A percentile compares a stretch with the other conserved stretches of the same genome.
Evolutionary conservation across 2,888 invertebrate genomes (phyloP).

Genomic region (Amiota communis): DNA sequence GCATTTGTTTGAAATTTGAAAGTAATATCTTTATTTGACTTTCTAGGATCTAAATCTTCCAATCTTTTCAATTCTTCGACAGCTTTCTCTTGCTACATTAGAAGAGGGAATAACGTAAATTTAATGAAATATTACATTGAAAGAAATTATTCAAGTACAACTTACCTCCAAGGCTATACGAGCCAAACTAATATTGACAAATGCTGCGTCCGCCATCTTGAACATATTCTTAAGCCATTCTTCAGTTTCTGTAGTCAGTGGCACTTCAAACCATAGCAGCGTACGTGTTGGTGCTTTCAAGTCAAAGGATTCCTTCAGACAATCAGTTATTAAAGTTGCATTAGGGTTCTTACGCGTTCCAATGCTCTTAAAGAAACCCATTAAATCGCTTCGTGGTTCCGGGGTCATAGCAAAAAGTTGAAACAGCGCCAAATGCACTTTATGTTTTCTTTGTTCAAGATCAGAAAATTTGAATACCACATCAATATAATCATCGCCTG

Average conservation of each 20-base stretch:
- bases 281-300: slow-evolving; percentile 39
- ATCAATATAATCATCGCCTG: slow-evolving; percentile 60
- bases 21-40: not conserved
- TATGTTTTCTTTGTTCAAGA: slow-evolving; percentile 30
- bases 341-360: slow-evolving; percentile 34
- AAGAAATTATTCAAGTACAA: not conserved
- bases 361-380: slow-evolving; percentile 50
- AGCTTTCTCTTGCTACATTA: not conserved
- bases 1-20: not conserved
- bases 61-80: not conserved
- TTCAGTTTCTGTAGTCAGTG: slow-evolving; percentile 36
- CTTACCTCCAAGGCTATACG: slow-evolving; percentile 28
- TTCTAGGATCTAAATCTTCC: not conserved
- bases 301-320: slow-evolving; percentile 57
- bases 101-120: not conserved
- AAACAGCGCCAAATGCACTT: slow-evolving; percentile 50
- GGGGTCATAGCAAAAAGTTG: slow-evolving; percentile 45
- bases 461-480: slow-evolving; percentile 49
- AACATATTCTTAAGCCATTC: slow-evolving; percentile 50
- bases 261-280: slow-evolving; percentile 55
- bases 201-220: slow-evolving; percentile 51
- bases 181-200: slow-evolving; percentile 29
- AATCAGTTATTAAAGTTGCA: slow-evolving; percentile 53
- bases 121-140: not conserved
- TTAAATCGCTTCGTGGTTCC: slow-evolving; percentile 42